These are phyloP conservation scores for Electrophaes corylata DNA, from an alignment of 2,888 invertebrate genomes.

Conservation along the genomic window DNA sequence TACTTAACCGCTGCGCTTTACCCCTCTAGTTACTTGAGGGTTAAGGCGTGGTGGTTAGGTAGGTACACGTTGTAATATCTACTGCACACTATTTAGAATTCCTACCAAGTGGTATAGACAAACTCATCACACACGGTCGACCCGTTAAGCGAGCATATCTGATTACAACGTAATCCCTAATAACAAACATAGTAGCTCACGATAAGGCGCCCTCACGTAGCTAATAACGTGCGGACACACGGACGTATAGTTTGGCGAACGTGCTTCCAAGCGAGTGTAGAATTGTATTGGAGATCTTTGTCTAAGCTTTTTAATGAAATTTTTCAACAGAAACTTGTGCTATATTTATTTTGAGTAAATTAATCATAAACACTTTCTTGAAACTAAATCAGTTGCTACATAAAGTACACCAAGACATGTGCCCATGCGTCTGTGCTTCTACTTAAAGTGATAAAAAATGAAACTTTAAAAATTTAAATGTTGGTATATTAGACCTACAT, in stretches of 20 bases:
- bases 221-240: constrained; percentile 51
- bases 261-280: constrained; percentile 23
- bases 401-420: too few relatives aligned
- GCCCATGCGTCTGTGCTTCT: too few relatives aligned
- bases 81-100: background rate
- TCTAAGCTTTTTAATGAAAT: constrained; percentile 26
- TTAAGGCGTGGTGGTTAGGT: background rate
- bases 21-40: too few relatives aligned
- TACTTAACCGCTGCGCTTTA: too few relatives aligned
- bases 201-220: constrained; percentile 58
- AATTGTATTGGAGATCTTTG: constrained; percentile 25
- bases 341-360: background rate
- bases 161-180: constrained; percentile 65
- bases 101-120: constrained; percentile 17
- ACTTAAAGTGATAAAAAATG: too few relatives aligned
- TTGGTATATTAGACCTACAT: too few relatives aligned
- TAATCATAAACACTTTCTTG: background rate
- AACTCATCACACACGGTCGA: constrained; percentile 40
- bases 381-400: background rate
- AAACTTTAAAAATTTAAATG: too few relatives aligned
- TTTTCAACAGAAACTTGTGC: background rate
- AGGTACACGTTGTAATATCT: background rate
- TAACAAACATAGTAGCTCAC: constrained; percentile 56
- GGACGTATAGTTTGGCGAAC: constrained; percentile 36
- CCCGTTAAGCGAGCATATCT: constrained; percentile 51